phyloP scores from a whole-genome alignment of 2,888 invertebrate species.

The Asteroscopus sphinx region DNA sequence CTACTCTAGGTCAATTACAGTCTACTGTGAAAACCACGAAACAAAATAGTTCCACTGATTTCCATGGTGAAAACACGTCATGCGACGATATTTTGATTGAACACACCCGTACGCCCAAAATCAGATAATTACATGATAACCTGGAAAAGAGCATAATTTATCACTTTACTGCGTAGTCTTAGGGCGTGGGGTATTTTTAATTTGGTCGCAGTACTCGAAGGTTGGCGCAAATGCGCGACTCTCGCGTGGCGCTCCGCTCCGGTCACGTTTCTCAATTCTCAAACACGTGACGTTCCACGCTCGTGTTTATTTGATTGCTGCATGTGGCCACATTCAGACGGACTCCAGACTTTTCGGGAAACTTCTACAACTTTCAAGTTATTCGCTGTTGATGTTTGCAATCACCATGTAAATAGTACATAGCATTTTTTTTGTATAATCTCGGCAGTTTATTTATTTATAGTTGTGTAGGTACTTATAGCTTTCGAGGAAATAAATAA shows the following conservation, averaged over 20 bases:
- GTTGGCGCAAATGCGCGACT: constrained; percentile 57
- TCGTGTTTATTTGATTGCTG: constrained; percentile 64
- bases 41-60: too few species aligned
- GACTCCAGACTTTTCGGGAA: constrained; percentile 43
- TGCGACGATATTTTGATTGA: constrained; percentile 25
- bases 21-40: too few species aligned
- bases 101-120: constrained; percentile 43
- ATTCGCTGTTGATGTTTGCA: constrained; percentile 1
- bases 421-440: background rate
- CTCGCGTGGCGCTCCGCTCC: constrained; percentile 58
- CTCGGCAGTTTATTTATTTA: background rate
- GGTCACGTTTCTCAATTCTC: constrained; percentile 70
- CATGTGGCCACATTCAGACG: constrained; percentile 44
- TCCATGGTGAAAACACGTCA: constrained; percentile 30
- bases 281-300: constrained; percentile 71
- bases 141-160: constrained; percentile 18
- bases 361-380: constrained; percentile 21
- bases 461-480: too few species aligned
- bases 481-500: too few species aligned
- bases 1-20: too few species aligned
- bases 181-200: constrained; percentile 35
- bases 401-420: background rate
- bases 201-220: constrained; percentile 47
- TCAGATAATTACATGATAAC: constrained; percentile 40
- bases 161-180: constrained; percentile 1